phyloP scores from a whole-genome alignment of 92 coral and sea anemone genomes.

The Palythoa caribaeorum region DNA sequence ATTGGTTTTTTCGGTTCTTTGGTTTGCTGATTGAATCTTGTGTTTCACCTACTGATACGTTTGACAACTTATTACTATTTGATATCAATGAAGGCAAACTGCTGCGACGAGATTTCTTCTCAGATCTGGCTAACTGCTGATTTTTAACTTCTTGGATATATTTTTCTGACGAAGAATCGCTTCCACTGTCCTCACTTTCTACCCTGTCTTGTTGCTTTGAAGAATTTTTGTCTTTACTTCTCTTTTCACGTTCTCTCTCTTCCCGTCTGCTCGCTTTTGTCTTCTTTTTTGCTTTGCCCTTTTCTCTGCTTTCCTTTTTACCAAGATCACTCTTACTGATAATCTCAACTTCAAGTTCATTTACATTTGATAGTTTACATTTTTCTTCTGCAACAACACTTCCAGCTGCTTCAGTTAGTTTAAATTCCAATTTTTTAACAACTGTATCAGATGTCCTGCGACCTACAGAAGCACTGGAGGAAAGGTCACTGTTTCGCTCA shows the following conservation, averaged over 20 bases:
- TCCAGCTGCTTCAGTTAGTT: slow-evolving; percentile 28
- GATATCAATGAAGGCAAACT: slow-evolving; percentile 67
- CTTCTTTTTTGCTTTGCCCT: slow-evolving; percentile 83
- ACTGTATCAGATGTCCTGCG: slow-evolving; percentile 21
- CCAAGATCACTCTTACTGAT: slow-evolving; percentile 30
- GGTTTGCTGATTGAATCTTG: slow-evolving; percentile 48
- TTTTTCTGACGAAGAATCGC: slow-evolving; percentile 79
- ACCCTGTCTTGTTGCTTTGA: slow-evolving; percentile 63
- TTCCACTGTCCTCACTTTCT: slow-evolving; percentile 89
- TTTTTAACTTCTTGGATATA: slow-evolving; percentile 66
- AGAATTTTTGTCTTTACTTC: slow-evolving; percentile 56
- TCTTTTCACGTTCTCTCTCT: slow-evolving; percentile 68
- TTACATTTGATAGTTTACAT: neutral
- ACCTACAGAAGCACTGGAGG: slow-evolving; percentile 22
- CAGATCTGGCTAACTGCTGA: slow-evolving; percentile 62
- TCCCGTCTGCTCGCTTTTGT: slow-evolving; percentile 76
- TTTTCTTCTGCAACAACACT: slow-evolving; percentile 58
- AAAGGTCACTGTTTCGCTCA: slow-evolving; percentile 49
- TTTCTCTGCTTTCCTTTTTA: slow-evolving; percentile 76
- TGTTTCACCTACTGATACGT: slow-evolving; percentile 33
- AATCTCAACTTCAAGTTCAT: slow-evolving; percentile 38
- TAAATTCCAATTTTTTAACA: slow-evolving; percentile 45
- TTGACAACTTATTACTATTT: slow-evolving; percentile 42
- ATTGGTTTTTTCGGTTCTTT: slow-evolving; percentile 61
- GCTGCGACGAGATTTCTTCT: slow-evolving; percentile 67